Evolutionary conservation across 2,888 invertebrate genomes (phyloP).

Genomic region (Nycteola revayana): DNA sequence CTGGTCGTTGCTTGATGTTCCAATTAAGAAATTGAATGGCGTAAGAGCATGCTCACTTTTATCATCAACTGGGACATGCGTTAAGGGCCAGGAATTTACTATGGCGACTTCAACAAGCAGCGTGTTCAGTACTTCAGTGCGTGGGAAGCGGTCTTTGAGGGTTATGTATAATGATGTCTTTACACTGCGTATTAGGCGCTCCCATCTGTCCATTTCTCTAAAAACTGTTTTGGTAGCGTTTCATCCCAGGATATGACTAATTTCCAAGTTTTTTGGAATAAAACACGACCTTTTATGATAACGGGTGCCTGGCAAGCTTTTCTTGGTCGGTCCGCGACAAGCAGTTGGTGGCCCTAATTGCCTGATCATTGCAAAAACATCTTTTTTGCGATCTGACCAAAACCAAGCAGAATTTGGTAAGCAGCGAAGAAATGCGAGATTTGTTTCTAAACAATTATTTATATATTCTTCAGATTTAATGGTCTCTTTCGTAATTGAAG

Average conservation of each 20-base stretch:
- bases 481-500: conserved; percentile 36
- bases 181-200: too few species aligned
- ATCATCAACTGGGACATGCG: too few species aligned
- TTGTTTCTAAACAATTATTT: conserved; percentile 33
- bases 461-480: conserved; percentile 39
- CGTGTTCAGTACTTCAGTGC: too few species aligned
- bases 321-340: conserved; percentile 33
- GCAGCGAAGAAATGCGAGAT: conserved; percentile 44
- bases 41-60: too few species aligned
- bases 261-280: too few species aligned
- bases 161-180: too few species aligned
- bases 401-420: conserved; percentile 53
- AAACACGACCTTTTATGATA: too few species aligned
- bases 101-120: too few species aligned
- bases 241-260: too few species aligned
- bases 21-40: conserved; percentile 36
- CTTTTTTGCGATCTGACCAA: conserved; percentile 46
- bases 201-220: too few species aligned
- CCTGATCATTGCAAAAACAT: conserved; percentile 43
- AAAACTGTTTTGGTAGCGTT: too few species aligned
- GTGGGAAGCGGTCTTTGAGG: too few species aligned
- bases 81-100: conserved; percentile 16
- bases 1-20: conserved; percentile 35
- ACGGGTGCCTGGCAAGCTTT: conserved; percentile 21
- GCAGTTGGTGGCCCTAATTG: conserved; percentile 43